Conservation (phyloP, 2,797 vertebrate species). For the Rallus crepitans region DNA sequence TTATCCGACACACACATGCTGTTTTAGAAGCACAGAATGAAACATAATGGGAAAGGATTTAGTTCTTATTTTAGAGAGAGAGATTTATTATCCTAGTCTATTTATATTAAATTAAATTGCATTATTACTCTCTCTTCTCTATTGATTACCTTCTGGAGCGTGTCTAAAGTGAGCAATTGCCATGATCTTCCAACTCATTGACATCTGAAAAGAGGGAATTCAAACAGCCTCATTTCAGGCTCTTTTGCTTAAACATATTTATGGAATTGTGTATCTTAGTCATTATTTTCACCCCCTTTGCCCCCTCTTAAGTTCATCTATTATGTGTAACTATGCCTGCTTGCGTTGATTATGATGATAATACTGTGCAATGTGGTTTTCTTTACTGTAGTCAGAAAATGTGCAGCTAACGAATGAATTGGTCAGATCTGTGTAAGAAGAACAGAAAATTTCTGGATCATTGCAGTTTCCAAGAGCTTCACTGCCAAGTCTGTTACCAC, state of each 20-base stretch:
- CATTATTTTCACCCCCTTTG: background rate
- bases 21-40: background rate
- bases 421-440: background rate
- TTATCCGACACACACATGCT: background rate
- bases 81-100: background rate
- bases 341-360: background rate
- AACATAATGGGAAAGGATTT: background rate
- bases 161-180: background rate
- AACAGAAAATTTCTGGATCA: background rate
- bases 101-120: conserved; percentile 38
- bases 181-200: background rate
- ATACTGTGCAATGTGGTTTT: background rate
- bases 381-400: background rate
- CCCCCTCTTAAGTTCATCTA: background rate
- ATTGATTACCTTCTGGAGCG: background rate
- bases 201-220: background rate
- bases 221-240: background rate
- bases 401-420: background rate
- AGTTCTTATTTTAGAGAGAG: background rate
- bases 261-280: background rate
- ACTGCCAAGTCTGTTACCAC: background rate
- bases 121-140: conserved; percentile 1
- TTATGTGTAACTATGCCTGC: background rate
- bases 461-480: background rate
- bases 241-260: background rate